Percentiles rank a stretch among this genome's conserved stretches.
Evolutionary conservation across 1,140 invertebrate species (phyloP).

Genomic region (Anastrepha ludens): DNA sequence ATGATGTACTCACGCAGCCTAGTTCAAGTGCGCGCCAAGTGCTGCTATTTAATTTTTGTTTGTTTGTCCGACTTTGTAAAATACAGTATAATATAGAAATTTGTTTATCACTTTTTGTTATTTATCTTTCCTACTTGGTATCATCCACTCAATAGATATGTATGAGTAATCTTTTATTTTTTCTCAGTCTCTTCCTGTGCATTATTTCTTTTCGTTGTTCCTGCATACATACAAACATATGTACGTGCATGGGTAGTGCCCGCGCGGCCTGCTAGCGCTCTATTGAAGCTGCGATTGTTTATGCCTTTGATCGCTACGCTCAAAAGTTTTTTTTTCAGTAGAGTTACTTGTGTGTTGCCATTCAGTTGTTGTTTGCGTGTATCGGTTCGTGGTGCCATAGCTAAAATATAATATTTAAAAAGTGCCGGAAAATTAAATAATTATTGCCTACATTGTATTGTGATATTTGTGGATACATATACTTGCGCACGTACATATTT

Average conservation of each 20-base stretch:
- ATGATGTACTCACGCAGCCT: not conserved
- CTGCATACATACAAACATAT: not conserved
- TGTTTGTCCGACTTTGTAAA: not conserved
- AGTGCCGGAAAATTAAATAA: not conserved
- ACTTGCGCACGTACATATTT: not conserved
- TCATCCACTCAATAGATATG: constrained; percentile 6
- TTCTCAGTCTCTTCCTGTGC: not conserved
- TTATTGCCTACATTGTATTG: not conserved
- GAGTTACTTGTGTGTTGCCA: not conserved
- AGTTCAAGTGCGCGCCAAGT: constrained; percentile 20
- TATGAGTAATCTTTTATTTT: not conserved
- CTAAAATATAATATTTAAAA: not conserved
- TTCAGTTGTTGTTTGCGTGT: not conserved
- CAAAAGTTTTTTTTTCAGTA: constrained; percentile 11
- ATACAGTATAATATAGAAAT: not conserved
- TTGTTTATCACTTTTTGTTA: not conserved
- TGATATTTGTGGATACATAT: not conserved
- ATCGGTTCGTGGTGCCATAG: not conserved
- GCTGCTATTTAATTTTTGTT: not conserved
- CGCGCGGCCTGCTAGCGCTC: not conserved
- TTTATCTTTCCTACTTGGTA: not conserved
- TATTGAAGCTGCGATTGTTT: constrained; percentile 32
- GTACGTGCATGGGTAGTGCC: not conserved
- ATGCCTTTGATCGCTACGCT: constrained; percentile 5
- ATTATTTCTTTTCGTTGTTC: not conserved